Base-by-base conservation (phyloP, 2,113 vertebrate species). In the cattle (Bos taurus) region DNA sequence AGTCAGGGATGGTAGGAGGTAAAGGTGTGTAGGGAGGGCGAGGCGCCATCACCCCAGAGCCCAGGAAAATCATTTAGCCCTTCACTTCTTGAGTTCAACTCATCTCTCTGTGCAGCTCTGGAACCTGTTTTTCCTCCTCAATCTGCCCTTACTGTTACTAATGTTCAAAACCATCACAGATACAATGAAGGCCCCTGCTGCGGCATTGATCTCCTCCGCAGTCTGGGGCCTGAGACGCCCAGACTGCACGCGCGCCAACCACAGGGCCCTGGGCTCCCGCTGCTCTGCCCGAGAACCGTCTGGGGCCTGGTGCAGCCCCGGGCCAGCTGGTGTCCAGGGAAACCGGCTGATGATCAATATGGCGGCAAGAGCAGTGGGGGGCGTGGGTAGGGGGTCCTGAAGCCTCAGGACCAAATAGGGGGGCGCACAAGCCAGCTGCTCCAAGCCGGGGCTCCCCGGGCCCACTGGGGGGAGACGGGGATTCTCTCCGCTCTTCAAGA, bases 281-380 rank as follows among this genome's bases (percentile, higher is more conserved):
- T 97, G 96, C 33, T 88, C 48, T 3, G 92, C 43, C 85, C 67
- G 50, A 50, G 94, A 23, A 62, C 78, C n/a, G 59, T 33, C 90
- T 48, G n/a, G 87, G 48, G 36, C 78, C 46, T 12, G 48, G 48
- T 19, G 40, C 14, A 30, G 56, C 13, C 19, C 30, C 2, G 2
- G 64, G 90, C 60, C 80, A 60, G 95, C 95, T 62, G 97, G 92
- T 88, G 95, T 97, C 95, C 94, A 71, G 91, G 94, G 93, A 94
- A 74, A 85, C 64, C 1, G 5, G 43, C 28, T n/a, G 23, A 36
- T 23, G 60, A 90, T 96, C 97, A 26, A 98, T 95, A 59, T 36
- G 88, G 88, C 2, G 11, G n/a, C 50, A 4, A 40, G 43, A 15
- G 33, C 78, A 33, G 78, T 81, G 5, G 78, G 67, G 78, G 9